phyloP scores from a whole-genome alignment of 1,140 invertebrate species.

The Drosophila lini region DNA sequence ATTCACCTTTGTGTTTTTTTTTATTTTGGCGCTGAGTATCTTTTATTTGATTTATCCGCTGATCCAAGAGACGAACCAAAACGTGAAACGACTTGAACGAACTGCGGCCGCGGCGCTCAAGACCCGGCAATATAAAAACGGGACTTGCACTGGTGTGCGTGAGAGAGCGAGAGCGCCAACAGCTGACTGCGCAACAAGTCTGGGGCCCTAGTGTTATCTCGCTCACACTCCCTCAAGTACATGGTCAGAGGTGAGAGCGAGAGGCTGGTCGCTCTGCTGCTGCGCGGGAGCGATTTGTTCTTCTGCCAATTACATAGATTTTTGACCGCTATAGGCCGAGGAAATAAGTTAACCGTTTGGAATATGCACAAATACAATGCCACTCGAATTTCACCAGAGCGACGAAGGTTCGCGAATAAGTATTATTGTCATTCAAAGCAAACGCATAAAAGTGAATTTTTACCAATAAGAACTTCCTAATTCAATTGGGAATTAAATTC shows the following conservation, averaged over 20 bases:
- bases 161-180: conserved; percentile 27
- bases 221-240: conserved; percentile 10
- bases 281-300: conserved; percentile 15
- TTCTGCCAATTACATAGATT: conserved; percentile 57
- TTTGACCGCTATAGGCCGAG: conserved; percentile 40
- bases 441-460: background rate
- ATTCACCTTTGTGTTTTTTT: conserved; percentile 55
- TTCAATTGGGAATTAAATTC: background rate
- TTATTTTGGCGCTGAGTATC: background rate
- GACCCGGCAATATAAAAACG: conserved; percentile 3
- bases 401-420: conserved; percentile 47
- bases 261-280: background rate
- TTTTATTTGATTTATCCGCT: conserved; percentile 17
- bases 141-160: background rate
- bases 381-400: conserved; percentile 63
- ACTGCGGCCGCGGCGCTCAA: background rate
- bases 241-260: background rate
- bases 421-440: conserved; percentile 10
- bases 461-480: background rate
- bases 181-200: conserved; percentile 55
- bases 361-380: conserved; percentile 60
- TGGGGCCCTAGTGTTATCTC: conserved; percentile 22
- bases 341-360: conserved; percentile 46
- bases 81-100: conserved; percentile 13
- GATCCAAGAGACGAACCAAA: conserved; percentile 1